Base-by-base conservation (phyloP, 2,888 invertebrate genomes). In the Cybosia mesomella region DNA sequence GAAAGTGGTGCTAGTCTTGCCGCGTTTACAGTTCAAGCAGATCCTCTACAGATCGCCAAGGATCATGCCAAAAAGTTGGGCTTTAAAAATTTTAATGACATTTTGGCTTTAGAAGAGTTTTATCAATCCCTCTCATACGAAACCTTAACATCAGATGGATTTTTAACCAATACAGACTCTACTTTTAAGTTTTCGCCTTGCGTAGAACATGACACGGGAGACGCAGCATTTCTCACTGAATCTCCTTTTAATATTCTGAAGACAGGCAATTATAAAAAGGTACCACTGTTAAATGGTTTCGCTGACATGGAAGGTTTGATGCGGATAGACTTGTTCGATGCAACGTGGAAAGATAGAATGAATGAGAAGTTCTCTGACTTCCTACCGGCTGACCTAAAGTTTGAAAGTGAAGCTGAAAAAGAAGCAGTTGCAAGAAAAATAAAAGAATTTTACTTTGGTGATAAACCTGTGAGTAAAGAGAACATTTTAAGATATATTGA, bases 331-430 rank as follows among this genome's bases (percentile, higher is more conserved):
- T 43, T 74, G 0, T 90, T 88, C 67, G 80, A 87, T 0, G 0
- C 13, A 43, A 0, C 32, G 0, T 88, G 87, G 87, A 85, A 82
- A 70, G 10, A 73, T 7, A 73, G 57, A 67, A 91, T 92, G 89
- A 88, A 89, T 79, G 72, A 83, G 21, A 85, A 83, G 0, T 90
- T 91, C 80, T 81, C 87, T 0, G 85, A 90, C 22, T 91, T 89
- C 63, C 49, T 92, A 28, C 90, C 91, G 3, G 79, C 71, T 22
- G 87, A 91, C 64, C 73, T 92, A 5, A 65, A 81, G 49, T 88
- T 88, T 72, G 68, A 76, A 9, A 81, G 43, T 62, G 70, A 77
- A 9, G 64, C 75, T 28, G 77, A 89, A 66, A 87, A 73, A 70
- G 77, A 85, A 61, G 57, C 74, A 64, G 72, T 90, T 10, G 82